Evolutionary conservation across 1,140 invertebrate genomes (phyloP).

Genomic region (Liolophura sinensis): DNA sequence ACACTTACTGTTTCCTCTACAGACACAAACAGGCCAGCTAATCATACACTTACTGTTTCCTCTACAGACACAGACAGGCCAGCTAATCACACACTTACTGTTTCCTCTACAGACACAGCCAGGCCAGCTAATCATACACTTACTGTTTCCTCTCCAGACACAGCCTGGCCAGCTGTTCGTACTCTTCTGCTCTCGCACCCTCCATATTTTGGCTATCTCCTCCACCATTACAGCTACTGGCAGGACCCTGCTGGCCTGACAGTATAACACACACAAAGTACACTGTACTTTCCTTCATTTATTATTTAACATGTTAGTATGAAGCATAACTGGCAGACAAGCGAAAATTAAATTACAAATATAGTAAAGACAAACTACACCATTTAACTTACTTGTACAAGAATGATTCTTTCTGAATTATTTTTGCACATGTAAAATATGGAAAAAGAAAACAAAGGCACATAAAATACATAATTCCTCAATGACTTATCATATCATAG

Average conservation of each 20-base stretch:
- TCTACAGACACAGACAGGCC: no score
- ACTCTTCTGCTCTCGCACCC: conserved; percentile 45
- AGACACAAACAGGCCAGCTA: conserved; percentile 47
- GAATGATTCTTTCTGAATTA: no score
- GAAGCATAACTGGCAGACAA: no score
- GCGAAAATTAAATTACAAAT: no score
- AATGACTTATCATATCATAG: no score
- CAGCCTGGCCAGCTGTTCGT: conserved; percentile 48
- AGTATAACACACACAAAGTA: background rate
- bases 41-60: conserved; percentile 39
- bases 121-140: conserved; percentile 16
- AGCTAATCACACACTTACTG: no score
- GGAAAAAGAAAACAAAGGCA: no score
- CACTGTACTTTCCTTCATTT: background rate
- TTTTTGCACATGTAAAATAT: no score
- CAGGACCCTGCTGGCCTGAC: conserved; percentile 10
- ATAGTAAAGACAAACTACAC: no score
- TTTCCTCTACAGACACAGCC: background rate
- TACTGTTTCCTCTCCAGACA: conserved; percentile 51
- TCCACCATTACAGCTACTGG: background rate
- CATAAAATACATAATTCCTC: no score
- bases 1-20: conserved; percentile 49
- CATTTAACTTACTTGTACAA: no score
- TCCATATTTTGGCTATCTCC: conserved; percentile 9
- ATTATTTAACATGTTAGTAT: background rate